phyloP scores from a whole-genome alignment of 1,140 invertebrate species.

The Globodera ellingtonae region DNA sequence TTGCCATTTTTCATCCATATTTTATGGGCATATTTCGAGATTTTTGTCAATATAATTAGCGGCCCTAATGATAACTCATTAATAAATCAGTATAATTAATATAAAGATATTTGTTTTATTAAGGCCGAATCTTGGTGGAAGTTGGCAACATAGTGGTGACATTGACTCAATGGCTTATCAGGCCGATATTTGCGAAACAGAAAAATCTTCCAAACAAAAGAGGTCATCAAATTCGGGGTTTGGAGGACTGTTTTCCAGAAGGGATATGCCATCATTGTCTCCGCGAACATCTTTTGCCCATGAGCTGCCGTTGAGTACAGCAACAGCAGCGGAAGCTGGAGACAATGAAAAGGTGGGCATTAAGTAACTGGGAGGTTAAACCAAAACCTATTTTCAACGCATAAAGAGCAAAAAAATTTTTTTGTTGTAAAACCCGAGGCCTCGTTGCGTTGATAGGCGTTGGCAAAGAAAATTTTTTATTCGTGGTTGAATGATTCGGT shows the following conservation, averaged over 20 bases:
- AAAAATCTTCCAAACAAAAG: neutral
- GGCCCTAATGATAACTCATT: too few species aligned
- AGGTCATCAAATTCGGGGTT: slow-evolving; percentile 13
- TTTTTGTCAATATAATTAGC: too few species aligned
- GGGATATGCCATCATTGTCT: slow-evolving; percentile 27
- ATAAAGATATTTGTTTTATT: neutral
- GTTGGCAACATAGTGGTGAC: slow-evolving; percentile 24
- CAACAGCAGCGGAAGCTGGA: neutral
- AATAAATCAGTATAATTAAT: too few species aligned
- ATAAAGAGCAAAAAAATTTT: too few species aligned
- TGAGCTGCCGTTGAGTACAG: neutral
- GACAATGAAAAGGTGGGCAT: neutral
- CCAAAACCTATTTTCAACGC: too few species aligned
- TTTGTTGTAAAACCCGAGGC: too few species aligned
- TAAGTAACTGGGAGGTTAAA: too few species aligned
- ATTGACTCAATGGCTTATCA: slow-evolving; percentile 41
- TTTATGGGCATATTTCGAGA: too few species aligned
- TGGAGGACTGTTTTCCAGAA: slow-evolving; percentile 32
- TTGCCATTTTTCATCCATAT: too few species aligned
- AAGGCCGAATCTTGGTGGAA: slow-evolving; percentile 3
- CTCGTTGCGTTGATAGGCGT: too few species aligned
- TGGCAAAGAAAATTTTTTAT: too few species aligned
- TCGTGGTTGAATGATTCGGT: neutral
- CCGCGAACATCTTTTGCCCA: slow-evolving; percentile 15
- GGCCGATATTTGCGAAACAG: slow-evolving; percentile 33